phyloP scores from a whole-genome alignment of 1,140 invertebrate genomes.

The Aphelinus atriplicis region DNA sequence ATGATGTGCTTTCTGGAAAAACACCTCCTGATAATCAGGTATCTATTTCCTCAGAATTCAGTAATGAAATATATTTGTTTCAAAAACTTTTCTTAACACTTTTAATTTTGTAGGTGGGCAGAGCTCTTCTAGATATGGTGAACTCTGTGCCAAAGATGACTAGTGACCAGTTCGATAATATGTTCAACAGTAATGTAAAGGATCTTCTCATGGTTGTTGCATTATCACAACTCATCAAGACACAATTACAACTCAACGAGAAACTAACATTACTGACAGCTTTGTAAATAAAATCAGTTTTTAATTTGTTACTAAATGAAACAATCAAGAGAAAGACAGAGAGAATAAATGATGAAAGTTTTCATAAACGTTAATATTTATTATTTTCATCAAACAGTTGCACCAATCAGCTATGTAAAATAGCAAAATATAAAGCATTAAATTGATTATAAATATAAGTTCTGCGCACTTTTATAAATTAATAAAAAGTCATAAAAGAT shows the following conservation, averaged over 20 bases:
- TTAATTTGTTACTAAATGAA: conserved; percentile 12
- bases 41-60: not conserved
- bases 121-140: conserved; percentile 88
- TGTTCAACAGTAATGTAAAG: conserved; percentile 96
- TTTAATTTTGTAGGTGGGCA: conserved; percentile 71
- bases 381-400: conserved; percentile 30
- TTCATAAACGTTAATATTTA: conserved; percentile 33
- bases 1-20: conserved; percentile 83
- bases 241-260: conserved; percentile 94
- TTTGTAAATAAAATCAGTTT: conserved; percentile 58
- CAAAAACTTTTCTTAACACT: not conserved
- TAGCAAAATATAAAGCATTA: conserved; percentile 22
- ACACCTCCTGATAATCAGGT: conserved; percentile 76
- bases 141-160: conserved; percentile 91
- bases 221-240: conserved; percentile 94
- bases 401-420: conserved; percentile 13
- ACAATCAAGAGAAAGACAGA: conserved; percentile 24
- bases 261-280: conserved; percentile 87
- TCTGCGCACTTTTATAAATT: conserved; percentile 19
- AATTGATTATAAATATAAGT: conserved; percentile 27
- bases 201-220: conserved; percentile 97
- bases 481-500: conserved; percentile 25
- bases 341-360: conserved; percentile 18
- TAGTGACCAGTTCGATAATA: conserved; percentile 89
- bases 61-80: not conserved